These are phyloP conservation scores for Oreochromis mossambicus DNA, from an alignment of 2,797 vertebrate species.

Conservation along the genomic window DNA sequence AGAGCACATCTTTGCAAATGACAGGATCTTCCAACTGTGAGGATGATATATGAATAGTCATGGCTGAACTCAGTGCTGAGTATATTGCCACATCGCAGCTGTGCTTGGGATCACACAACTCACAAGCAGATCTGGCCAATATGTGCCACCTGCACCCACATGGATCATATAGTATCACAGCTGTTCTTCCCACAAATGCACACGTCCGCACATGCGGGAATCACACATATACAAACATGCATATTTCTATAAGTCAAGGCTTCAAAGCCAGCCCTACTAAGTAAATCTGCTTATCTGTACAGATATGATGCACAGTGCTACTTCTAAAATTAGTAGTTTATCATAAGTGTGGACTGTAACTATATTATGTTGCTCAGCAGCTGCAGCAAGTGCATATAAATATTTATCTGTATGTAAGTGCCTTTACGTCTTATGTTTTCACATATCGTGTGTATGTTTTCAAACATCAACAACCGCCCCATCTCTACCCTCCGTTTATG, in stretches of 20 bases:
- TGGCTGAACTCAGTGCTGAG: constrained; percentile 26
- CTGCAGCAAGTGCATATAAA: neutral
- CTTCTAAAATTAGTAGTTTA: constrained; percentile 6
- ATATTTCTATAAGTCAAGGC: neutral
- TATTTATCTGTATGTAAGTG: neutral
- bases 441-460: constrained; percentile 8
- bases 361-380: neutral
- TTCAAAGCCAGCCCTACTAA: constrained; percentile 8
- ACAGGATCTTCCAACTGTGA: constrained; percentile 32
- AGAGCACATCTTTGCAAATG: constrained; percentile 29
- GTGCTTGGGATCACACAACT: neutral
- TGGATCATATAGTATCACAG: neutral
- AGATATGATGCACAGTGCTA: constrained; percentile 1
- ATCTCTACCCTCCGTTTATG: neutral
- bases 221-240: neutral
- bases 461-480: neutral
- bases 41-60: constrained; percentile 36
- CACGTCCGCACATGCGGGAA: neutral
- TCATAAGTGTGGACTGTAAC: neutral
- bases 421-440: neutral
- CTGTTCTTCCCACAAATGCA: constrained; percentile 1
- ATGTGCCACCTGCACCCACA: constrained; percentile 24
- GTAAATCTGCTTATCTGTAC: constrained; percentile 16
- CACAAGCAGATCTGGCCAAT: neutral
- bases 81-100: constrained; percentile 31